Evolutionary conservation across 2,888 invertebrate genomes (phyloP).

Genomic region (Microctonus aethiopoides): DNA sequence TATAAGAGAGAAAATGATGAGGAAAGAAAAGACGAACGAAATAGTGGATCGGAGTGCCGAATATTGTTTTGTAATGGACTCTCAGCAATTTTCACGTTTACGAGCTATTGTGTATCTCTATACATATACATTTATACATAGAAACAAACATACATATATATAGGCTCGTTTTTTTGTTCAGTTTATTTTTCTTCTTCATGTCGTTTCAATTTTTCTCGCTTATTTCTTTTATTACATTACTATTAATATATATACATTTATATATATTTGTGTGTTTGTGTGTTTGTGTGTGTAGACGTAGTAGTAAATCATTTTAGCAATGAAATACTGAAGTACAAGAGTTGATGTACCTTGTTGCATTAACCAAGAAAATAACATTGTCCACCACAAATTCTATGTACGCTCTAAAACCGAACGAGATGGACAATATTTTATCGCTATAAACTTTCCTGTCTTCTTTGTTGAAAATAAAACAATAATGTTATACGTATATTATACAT

Average conservation of each 20-base stretch:
- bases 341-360: background rate
- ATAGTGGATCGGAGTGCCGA: slow-evolving; percentile 40
- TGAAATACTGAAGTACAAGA: background rate
- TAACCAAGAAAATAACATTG: background rate
- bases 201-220: background rate
- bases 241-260: background rate
- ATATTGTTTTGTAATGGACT: slow-evolving; percentile 52
- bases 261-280: no score
- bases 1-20: slow-evolving; percentile 4
- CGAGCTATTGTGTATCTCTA: slow-evolving; percentile 38
- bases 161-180: no score
- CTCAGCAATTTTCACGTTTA: slow-evolving; percentile 44
- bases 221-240: background rate
- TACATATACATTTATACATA: no score
- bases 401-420: background rate
- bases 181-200: slow-evolving; percentile 14
- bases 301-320: background rate
- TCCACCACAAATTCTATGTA: background rate
- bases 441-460: slow-evolving; percentile 3
- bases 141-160: no score
- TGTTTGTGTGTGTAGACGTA: no score
- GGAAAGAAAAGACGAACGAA: slow-evolving; percentile 26
- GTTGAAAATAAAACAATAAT: slow-evolving; percentile 2
- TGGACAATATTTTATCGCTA: slow-evolving; percentile 9
- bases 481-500: background rate